Percentiles rank a stretch among this genome's conserved stretches.
Evolutionary conservation across 2,888 invertebrate genomes (phyloP).

Genomic region (Gandaritis pyraliata): DNA sequence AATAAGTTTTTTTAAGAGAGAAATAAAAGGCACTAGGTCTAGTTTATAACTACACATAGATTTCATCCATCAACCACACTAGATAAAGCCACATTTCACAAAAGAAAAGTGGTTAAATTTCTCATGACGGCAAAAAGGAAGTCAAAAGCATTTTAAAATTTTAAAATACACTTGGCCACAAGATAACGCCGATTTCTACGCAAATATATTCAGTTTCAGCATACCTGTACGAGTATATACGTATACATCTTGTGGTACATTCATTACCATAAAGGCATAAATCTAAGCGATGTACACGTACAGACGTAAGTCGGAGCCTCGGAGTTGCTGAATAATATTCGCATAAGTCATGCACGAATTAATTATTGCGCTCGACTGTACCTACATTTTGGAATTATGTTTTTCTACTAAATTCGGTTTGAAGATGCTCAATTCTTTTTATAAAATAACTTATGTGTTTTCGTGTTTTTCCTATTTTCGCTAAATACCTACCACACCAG

Average conservation of each 20-base stretch:
- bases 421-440: not conserved
- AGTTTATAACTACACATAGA: too few species aligned
- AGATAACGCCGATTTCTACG: conserved; percentile 45
- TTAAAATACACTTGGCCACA: conserved; percentile 50
- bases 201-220: conserved; percentile 38
- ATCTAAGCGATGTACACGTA: conserved; percentile 51
- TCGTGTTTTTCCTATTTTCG: too few species aligned
- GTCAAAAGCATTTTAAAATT: conserved; percentile 37
- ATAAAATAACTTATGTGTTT: too few species aligned
- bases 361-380: conserved; percentile 67
- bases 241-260: conserved; percentile 12
- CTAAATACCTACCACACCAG: too few species aligned
- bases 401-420: conserved; percentile 14
- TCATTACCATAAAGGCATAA: conserved; percentile 59
- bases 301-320: conserved; percentile 46
- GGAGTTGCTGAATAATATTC: conserved; percentile 69
- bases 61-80: not conserved
- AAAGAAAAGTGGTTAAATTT: not conserved
- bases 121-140: conserved; percentile 7
- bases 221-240: not conserved
- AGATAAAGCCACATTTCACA: conserved; percentile 1
- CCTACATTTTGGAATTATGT: conserved; percentile 33
- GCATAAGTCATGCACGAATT: conserved; percentile 77
- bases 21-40: too few species aligned
- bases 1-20: too few species aligned